These are phyloP conservation scores for Epinephelus awoara DNA, from an alignment of 2,797 vertebrate species.

Conservation along the genomic window DNA sequence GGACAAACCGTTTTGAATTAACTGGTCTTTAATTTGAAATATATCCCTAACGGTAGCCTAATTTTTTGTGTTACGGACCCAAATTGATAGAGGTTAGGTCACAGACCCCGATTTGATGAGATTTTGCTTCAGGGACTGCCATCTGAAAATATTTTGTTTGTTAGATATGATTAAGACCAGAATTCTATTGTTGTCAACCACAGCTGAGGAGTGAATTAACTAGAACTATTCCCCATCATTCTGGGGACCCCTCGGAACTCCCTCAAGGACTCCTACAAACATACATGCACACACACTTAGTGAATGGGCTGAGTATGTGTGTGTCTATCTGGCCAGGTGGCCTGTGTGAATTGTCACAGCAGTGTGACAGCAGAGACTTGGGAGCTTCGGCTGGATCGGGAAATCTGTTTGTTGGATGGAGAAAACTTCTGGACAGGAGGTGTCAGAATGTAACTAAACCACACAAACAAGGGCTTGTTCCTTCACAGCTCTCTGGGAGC, in stretches of 20 bases:
- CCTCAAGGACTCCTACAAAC: background rate
- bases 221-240: background rate
- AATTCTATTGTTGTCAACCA: too few relatives aligned
- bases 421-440: constrained; percentile 67
- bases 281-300: constrained; percentile 1
- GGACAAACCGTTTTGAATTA: too few relatives aligned
- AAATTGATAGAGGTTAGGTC: too few relatives aligned
- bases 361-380: constrained; percentile 47
- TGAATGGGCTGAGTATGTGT: background rate
- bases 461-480: constrained; percentile 72
- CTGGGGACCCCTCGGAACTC: too few relatives aligned
- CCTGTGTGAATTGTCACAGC: constrained; percentile 75
- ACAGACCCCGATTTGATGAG: too few relatives aligned
- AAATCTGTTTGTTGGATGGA: constrained; percentile 57
- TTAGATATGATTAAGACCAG: too few relatives aligned
- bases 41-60: too few relatives aligned
- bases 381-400: constrained; percentile 39
- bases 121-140: too few relatives aligned
- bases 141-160: too few relatives aligned
- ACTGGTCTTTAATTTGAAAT: too few relatives aligned
- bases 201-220: too few relatives aligned
- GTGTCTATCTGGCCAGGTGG: constrained; percentile 34
- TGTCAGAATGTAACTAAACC: constrained; percentile 77
- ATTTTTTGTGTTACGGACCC: too few relatives aligned
- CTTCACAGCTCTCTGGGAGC: constrained; percentile 49